Conservation (phyloP, 1,140 invertebrate species). For the Drosophila hydei region DNA sequence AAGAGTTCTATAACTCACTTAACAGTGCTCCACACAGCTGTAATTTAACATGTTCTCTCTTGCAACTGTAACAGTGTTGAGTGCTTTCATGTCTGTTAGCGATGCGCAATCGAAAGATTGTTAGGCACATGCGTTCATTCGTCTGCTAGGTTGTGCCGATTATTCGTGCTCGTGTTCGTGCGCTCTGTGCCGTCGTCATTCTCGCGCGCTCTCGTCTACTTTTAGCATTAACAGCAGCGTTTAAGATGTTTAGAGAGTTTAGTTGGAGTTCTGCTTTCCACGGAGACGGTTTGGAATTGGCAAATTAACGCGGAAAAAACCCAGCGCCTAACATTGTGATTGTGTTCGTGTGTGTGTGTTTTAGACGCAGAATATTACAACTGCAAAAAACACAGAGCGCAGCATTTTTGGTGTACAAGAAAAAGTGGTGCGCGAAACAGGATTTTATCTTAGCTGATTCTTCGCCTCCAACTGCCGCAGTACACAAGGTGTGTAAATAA, state of each 20-base stretch:
- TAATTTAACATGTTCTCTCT: background rate
- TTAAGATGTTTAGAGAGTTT: conserved; percentile 11
- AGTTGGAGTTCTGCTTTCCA: conserved; percentile 54
- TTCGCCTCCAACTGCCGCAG: conserved; percentile 1
- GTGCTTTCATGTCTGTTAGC: background rate
- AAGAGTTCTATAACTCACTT: background rate
- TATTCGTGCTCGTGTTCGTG: background rate
- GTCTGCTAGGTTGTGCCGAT: background rate
- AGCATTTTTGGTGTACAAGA: conserved; percentile 42
- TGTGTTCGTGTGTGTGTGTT: conserved; percentile 4
- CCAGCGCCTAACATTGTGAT: background rate
- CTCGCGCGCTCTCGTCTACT: conserved; percentile 1
- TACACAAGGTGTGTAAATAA: conserved; percentile 42
- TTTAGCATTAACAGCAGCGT: conserved; percentile 16
- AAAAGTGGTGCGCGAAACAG: conserved; percentile 27
- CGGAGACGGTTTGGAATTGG: conserved; percentile 34
- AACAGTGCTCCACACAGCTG: background rate
- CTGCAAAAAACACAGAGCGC: conserved; percentile 21
- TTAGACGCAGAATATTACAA: conserved; percentile 57
- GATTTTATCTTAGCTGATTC: conserved; percentile 15
- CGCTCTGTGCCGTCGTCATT: background rate
- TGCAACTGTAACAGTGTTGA: background rate
- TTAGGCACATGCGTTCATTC: too few species aligned
- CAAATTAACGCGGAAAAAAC: background rate
- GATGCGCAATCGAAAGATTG: background rate